Percentiles rank a stretch among this genome's conserved stretches.
These are phyloP conservation scores for Heliornis fulica DNA, from an alignment of 2,113 vertebrate genomes.

Conservation along the genomic window DNA sequence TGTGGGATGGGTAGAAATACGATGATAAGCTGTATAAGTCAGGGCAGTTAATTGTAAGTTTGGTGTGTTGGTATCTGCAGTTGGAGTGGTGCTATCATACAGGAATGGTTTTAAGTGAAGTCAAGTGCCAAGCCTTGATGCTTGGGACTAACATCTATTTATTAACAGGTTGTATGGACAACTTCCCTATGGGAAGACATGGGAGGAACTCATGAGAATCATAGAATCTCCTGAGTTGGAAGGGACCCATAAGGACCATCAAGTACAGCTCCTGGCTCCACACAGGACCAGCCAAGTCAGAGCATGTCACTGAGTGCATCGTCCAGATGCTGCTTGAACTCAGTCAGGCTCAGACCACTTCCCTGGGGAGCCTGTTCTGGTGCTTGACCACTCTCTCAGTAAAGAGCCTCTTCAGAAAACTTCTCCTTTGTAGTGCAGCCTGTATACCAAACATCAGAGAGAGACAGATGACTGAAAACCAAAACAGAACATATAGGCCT, in stretches of 20 bases:
- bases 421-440: not conserved
- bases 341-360: too few relatives aligned
- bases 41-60: not conserved
- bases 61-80: not conserved
- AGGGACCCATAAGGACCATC: too few relatives aligned
- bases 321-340: too few relatives aligned
- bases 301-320: too few relatives aligned
- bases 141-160: not conserved
- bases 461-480: not conserved
- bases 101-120: not conserved
- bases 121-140: not conserved
- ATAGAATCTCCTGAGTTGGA: too few relatives aligned
- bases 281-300: too few relatives aligned
- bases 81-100: not conserved
- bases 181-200: not conserved
- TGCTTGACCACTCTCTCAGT: too few relatives aligned
- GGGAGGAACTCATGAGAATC: not conserved
- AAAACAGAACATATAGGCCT: not conserved
- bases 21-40: not conserved
- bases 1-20: not conserved
- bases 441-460: not conserved
- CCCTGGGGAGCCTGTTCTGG: too few relatives aligned
- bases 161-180: not conserved
- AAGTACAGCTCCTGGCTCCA: too few relatives aligned
- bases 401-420: not conserved